Conservation (phyloP, 2,113 vertebrate species). For the Pipa parva region DNA sequence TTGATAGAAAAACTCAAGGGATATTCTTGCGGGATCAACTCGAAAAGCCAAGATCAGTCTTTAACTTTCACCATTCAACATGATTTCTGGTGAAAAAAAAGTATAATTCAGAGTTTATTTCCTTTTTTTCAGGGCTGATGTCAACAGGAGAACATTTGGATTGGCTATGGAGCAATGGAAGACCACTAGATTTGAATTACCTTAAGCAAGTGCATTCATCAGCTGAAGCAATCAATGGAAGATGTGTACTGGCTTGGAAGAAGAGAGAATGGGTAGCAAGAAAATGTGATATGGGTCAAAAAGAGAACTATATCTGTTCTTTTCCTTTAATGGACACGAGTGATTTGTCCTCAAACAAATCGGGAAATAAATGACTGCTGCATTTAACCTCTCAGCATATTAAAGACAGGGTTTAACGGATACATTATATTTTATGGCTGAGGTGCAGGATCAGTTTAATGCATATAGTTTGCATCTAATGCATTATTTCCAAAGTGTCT, state of each 20-base stretch:
- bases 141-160: conserved; percentile 37
- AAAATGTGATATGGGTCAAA: conserved; percentile 46
- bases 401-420: conserved; percentile 5
- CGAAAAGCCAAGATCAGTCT: too few relatives aligned
- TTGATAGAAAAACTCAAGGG: too few relatives aligned
- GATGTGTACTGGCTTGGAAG: conserved; percentile 59
- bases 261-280: conserved; percentile 50
- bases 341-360: neutral
- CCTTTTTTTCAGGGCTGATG: conserved; percentile 49
- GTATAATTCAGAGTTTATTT: too few relatives aligned
- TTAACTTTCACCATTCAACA: too few relatives aligned
- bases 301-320: conserved; percentile 59
- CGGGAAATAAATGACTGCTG: neutral
- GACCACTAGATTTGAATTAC: conserved; percentile 46
- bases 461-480: neutral
- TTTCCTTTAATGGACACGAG: conserved; percentile 9
- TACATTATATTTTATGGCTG: conserved; percentile 4
- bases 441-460: neutral
- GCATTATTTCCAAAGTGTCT: neutral
- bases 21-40: too few relatives aligned
- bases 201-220: conserved; percentile 35
- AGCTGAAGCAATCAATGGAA: neutral
- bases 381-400: neutral
- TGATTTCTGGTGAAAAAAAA: too few relatives aligned
- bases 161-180: conserved; percentile 49